These are phyloP conservation scores for Prorops nasuta DNA, from an alignment of 1,140 invertebrate species.

Conservation along the genomic window DNA sequence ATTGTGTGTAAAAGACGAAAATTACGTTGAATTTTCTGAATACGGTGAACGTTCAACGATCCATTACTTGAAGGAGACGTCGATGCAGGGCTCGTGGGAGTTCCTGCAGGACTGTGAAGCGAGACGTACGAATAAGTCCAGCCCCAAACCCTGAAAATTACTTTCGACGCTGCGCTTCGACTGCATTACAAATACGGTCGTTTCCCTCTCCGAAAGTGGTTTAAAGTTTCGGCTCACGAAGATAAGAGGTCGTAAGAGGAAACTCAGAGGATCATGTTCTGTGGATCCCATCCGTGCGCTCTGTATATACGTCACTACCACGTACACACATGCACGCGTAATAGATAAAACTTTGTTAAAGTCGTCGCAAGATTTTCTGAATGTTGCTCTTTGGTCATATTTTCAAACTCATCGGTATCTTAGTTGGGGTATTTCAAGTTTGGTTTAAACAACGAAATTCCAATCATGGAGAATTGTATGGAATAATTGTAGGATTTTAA, in stretches of 20 bases:
- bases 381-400: neutral
- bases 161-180: constrained; percentile 18
- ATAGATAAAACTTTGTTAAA: neutral
- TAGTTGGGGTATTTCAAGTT: no score
- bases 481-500: neutral
- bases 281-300: neutral
- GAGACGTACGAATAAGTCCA: constrained; percentile 11
- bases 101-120: neutral
- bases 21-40: no score
- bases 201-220: constrained; percentile 6
- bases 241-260: constrained; percentile 13
- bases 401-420: no score
- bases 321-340: neutral
- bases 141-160: constrained; percentile 16
- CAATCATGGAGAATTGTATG: no score
- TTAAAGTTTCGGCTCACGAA: constrained; percentile 11
- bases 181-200: constrained; percentile 21
- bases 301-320: neutral
- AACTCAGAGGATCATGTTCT: constrained; percentile 16
- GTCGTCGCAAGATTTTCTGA: no score
- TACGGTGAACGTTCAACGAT: neutral
- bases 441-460: no score
- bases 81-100: constrained; percentile 10
- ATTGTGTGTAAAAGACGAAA: no score
- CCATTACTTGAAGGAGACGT: neutral